phyloP scores from a whole-genome alignment of 1,140 invertebrate species.

The Macrobrachium rosenbergii region DNA sequence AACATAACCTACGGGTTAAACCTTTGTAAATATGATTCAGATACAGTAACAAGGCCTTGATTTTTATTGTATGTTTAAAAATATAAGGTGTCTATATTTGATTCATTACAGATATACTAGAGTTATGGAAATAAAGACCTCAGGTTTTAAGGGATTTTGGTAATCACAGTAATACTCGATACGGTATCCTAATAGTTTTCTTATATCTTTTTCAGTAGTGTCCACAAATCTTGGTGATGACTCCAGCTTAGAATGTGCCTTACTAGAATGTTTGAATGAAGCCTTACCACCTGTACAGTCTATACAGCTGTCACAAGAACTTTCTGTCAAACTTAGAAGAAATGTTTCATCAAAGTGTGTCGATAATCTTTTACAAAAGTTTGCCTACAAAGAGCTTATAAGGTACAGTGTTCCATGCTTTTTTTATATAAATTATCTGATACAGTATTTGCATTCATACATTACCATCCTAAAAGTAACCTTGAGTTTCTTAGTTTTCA shows the following conservation, averaged over 20 bases:
- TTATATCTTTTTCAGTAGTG: conserved; percentile 14
- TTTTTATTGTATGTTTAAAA: too few relatives aligned
- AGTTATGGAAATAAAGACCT: too few relatives aligned
- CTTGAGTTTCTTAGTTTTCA: too few relatives aligned
- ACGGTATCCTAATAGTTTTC: background rate
- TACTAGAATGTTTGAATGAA: conserved; percentile 53
- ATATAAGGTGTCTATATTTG: too few relatives aligned
- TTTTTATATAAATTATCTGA: background rate
- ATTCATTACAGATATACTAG: too few relatives aligned
- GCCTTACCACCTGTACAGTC: conserved; percentile 56
- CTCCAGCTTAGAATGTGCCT: conserved; percentile 52
- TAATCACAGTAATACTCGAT: background rate
- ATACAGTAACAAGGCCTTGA: too few relatives aligned
- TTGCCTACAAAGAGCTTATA: conserved; percentile 58
- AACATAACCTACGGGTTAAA: too few relatives aligned
- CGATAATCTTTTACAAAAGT: conserved; percentile 51
- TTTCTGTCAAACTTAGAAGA: conserved; percentile 41
- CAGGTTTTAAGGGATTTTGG: too few relatives aligned
- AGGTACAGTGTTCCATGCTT: conserved; percentile 20
- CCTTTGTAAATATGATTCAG: too few relatives aligned
- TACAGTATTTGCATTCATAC: too few relatives aligned
- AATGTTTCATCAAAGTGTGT: conserved; percentile 38
- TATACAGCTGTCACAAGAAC: conserved; percentile 32
- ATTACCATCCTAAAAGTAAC: too few relatives aligned
- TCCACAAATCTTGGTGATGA: conserved; percentile 39